Base-by-base conservation (phyloP, 2,113 vertebrate species). In the Myanophis thanlyinensis region DNA sequence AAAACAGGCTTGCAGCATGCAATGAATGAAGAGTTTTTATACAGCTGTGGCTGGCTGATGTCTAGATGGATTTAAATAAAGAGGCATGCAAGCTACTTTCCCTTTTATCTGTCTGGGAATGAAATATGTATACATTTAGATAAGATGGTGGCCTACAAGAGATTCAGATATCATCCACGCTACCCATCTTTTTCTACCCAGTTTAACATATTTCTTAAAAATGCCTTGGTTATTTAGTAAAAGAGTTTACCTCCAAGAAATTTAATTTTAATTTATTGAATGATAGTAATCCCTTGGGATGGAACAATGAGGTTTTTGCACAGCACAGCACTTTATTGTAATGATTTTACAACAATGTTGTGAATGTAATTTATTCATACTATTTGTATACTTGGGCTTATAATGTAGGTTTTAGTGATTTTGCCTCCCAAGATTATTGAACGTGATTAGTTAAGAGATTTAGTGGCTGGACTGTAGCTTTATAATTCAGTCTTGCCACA, bases 21-120 rank as follows among this genome's bases (percentile, higher is more conserved):
- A 80, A 18, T 48, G 88, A 85, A 47, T 15, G n/a, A 80, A 62
- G 88, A 56, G 3, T 0, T 89, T 52, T 46, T 35, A 59, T 90
- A 40, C 44, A 35, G 48, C 92, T 30, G 51, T 1, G 7, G 1
- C 22, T 15, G 91, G 51, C 9, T n/a, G 35, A 12, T 0, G 44
- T 91, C 47, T 35, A 6, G 15, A 48, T 1, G 62, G 56, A 10
- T 93, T 52, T 87, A 62, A 67, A 0, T 53, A 30, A 67, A 30
- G 90, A 18, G 4, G 13, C 5, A 54, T 2, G 48, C 88, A 54
- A 85, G 23, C 53, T 18, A 85, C 89, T 48, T 88, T 91, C 59
- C 46, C 0, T 48, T 84, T 35, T 52, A 15, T 0, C 89, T 93
- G 59, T 54, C 23, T 85, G 0, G 0, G 53, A 91, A 3, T 93